Evolutionary conservation across 2,797 vertebrate species (phyloP), one percentile per base, ranked within the genome.

Genomic region (Thripadectes ignobilis): DNA sequence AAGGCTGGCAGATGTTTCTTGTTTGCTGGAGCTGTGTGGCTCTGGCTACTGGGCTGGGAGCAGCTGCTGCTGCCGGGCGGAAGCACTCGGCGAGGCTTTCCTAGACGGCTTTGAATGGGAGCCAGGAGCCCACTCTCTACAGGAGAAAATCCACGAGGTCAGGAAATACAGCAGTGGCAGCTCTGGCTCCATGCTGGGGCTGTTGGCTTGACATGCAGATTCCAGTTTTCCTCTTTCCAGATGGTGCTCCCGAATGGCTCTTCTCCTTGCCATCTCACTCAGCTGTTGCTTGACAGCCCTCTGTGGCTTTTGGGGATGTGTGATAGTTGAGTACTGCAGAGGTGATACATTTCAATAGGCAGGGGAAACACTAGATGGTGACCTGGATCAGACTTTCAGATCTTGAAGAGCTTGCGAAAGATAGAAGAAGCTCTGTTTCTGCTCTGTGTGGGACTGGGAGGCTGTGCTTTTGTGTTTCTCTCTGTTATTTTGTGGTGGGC

Each of bases 31-130:
- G 89, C 91, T 46, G 24, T 0, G 8, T 88, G 54, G 75, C 41
- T 92, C 46, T 1, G 24, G 87, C 93, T 88, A 17, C 82, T 21
- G 75, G 69, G 73, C 87, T 77, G 85, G 91, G 84, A 97, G 93
- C 94, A 95, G 93, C 93, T 81, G 91, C 87, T 57, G 62, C 95
- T 96, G 95, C 93, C 93, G 95, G 95, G 92, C 73, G 46, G 95
- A 96, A 93, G 84, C 66, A 34, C 61, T 94, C 39, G 1, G 81
- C 0, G 4, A 90, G 85, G 83, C 91, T 97, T 96, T 97, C 95
- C 95, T 97, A 92, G 95, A 96, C 85, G 96, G 95, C 89, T 96
- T 77, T 96, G 96, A 93, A 86, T 0, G 3, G 79, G 55, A 92
- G 95, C 96, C 96, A 97, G 91, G 75, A 95, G 91, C 85, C 95